Percentiles rank a stretch among this genome's conserved stretches.
Conservation (phyloP, 2,113 vertebrate genomes). For the Mus musculus region DNA sequence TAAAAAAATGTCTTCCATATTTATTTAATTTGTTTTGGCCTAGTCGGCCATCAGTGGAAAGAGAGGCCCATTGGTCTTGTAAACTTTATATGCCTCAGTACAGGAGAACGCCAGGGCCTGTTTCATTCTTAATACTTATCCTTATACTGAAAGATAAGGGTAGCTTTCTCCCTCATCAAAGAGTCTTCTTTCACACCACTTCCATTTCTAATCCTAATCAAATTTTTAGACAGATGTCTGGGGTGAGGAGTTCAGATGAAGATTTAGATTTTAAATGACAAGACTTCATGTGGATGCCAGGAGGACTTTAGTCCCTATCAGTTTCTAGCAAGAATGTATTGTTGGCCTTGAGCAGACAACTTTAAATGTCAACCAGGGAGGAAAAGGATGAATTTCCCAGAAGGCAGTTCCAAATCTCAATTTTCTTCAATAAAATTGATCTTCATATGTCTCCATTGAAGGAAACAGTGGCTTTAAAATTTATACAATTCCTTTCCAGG, state of each 20-base stretch:
- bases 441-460: constrained; percentile 26
- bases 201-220: constrained; percentile 55
- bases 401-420: constrained; percentile 69
- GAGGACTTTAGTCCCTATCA: constrained; percentile 32
- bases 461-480: constrained; percentile 67
- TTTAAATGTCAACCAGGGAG: constrained; percentile 64
- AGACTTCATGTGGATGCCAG: neutral
- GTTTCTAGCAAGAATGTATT: neutral
- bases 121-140: neutral
- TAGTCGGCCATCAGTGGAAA: too few relatives aligned
- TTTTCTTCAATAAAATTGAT: constrained; percentile 30
- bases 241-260: constrained; percentile 35
- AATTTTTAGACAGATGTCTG: constrained; percentile 61
- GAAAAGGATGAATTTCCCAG: constrained; percentile 57
- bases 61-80: too few relatives aligned
- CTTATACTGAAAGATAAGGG: neutral
- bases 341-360: constrained; percentile 38
- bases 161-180: neutral
- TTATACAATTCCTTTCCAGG: constrained; percentile 54
- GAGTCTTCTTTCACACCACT: neutral
- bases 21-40: too few relatives aligned
- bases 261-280: constrained; percentile 52
- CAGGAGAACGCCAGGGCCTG: too few relatives aligned
- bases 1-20: too few relatives aligned
- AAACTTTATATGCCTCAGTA: too few relatives aligned